These are phyloP conservation scores for Aspiorhynchus laticeps DNA, from an alignment of 2,113 vertebrate genomes.

Conservation along the genomic window DNA sequence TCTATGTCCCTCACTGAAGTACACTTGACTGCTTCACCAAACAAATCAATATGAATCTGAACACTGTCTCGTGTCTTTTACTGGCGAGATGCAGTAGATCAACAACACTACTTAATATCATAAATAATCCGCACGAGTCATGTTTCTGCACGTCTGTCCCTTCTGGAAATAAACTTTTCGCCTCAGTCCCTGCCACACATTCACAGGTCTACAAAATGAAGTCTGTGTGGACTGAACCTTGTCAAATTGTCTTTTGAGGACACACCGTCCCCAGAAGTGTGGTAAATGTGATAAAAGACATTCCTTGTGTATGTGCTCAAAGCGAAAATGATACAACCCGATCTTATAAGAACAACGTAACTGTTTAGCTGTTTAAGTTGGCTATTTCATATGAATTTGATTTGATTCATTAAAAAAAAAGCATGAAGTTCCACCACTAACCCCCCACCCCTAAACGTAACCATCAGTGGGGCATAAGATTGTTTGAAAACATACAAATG, in stretches of 20 bases:
- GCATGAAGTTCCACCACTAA: background rate
- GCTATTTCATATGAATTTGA: background rate
- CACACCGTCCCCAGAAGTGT: background rate
- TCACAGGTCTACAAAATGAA: background rate
- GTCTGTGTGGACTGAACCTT: background rate
- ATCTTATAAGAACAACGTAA: background rate
- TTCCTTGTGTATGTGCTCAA: background rate
- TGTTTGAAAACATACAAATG: background rate
- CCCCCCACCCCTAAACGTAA: background rate
- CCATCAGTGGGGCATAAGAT: background rate
- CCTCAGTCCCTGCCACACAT: background rate
- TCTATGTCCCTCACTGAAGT: background rate
- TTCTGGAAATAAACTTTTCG: background rate
- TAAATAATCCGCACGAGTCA: conserved; percentile 12
- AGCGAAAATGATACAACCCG: background rate
- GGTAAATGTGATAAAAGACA: background rate
- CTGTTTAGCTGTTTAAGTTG: background rate
- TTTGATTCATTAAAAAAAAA: background rate
- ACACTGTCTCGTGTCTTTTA: background rate
- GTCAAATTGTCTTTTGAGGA: background rate
- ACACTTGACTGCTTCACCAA: background rate
- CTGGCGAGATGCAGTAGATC: background rate
- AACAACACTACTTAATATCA: conserved; percentile 4
- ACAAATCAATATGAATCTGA: conserved; percentile 25
- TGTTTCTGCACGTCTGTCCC: background rate